phyloP scores from a whole-genome alignment of 2,113 vertebrate species.

The Nannobrachium achirus region DNA sequence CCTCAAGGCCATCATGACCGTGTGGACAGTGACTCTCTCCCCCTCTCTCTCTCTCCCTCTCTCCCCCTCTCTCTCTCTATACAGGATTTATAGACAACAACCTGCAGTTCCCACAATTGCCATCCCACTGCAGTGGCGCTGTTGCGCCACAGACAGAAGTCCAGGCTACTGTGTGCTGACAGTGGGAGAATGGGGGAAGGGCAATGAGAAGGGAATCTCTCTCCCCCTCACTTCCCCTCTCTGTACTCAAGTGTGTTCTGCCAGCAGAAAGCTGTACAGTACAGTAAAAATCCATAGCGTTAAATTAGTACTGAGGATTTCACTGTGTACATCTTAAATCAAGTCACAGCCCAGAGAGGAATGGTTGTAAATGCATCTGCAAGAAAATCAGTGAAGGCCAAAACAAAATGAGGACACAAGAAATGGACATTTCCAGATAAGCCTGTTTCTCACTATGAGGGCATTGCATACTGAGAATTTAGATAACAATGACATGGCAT shows the following conservation, averaged over 20 bases:
- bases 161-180: conserved; percentile 49
- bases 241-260: background rate
- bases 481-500: background rate
- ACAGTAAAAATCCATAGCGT: conserved; percentile 25
- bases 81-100: conserved; percentile 51
- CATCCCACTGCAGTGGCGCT: conserved; percentile 63
- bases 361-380: background rate
- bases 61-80: background rate
- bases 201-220: conserved; percentile 56
- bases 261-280: conserved; percentile 37
- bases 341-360: conserved; percentile 17
- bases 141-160: conserved; percentile 40
- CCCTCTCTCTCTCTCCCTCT: background rate
- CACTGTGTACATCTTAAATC: conserved; percentile 26
- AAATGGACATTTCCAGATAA: background rate
- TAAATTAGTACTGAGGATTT: no score
- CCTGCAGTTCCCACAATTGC: conserved; percentile 42
- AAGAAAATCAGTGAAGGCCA: conserved; percentile 13
- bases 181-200: conserved; percentile 36
- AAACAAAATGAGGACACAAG: conserved; percentile 6
- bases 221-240: conserved; percentile 16
- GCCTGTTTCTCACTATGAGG: background rate
- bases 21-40: background rate
- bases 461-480: background rate
- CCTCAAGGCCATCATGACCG: no score